Evolutionary conservation across 2,113 vertebrate species (phyloP).

Genomic region (Elanoides forficatus): DNA sequence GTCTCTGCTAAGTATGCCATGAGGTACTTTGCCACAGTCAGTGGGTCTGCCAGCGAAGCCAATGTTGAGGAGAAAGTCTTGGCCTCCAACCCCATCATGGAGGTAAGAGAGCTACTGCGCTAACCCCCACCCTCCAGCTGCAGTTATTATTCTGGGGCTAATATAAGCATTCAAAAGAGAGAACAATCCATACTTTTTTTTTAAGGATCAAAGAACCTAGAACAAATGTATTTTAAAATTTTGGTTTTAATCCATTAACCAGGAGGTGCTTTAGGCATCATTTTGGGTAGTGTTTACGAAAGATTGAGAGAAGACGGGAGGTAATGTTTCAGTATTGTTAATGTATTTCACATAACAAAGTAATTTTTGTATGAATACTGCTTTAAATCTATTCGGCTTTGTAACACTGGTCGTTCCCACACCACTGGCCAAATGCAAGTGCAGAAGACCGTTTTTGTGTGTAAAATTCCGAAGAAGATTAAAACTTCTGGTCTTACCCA

Average conservation of each 20-base stretch:
- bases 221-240: not conserved
- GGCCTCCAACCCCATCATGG: slow-evolving; percentile 99
- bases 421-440: not conserved
- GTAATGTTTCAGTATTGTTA: not conserved
- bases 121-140: not conserved
- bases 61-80: slow-evolving; percentile 96
- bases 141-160: not conserved
- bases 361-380: not conserved
- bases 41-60: slow-evolving; percentile 92
- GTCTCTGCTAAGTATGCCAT: slow-evolving; percentile 99
- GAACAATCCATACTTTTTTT: not conserved
- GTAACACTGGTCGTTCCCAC: not conserved
- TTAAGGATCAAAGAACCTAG: not conserved
- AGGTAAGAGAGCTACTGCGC: slow-evolving; percentile 78
- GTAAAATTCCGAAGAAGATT: not conserved
- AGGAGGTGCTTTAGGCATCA: not conserved
- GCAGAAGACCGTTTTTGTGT: not conserved
- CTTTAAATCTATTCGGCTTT: not conserved
- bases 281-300: not conserved
- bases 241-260: not conserved
- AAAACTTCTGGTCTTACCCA: not conserved
- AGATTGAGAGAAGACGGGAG: not conserved
- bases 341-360: not conserved
- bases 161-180: not conserved
- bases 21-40: slow-evolving; percentile 97